A percentile compares a stretch with the other conserved stretches of the same genome.
Evolutionary conservation across 2,797 vertebrate species (phyloP).

Genomic region (Zenarchopterus dispar): DNA sequence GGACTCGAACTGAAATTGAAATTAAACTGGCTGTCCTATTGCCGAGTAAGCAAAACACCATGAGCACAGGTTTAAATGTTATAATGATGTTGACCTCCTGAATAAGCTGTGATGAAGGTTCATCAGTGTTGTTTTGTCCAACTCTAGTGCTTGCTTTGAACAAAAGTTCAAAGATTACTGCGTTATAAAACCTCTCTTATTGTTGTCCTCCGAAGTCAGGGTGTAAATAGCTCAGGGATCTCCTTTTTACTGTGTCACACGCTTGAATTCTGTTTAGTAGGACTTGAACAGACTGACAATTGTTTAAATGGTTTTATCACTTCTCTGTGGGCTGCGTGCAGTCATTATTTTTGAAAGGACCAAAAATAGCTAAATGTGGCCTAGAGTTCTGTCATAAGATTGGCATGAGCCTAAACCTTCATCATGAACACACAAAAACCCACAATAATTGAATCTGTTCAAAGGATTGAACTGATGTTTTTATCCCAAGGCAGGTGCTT

Average conservation of each 20-base stretch:
- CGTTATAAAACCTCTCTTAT: slow-evolving; percentile 39
- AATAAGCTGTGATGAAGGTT: background rate
- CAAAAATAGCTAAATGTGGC: background rate
- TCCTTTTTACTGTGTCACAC: slow-evolving; percentile 47
- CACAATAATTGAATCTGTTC: no score
- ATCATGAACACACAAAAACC: no score
- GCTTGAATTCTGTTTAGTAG: slow-evolving; percentile 36
- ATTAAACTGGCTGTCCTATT: no score
- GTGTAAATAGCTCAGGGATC: slow-evolving; percentile 37
- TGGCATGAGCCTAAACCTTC: slow-evolving; percentile 38
- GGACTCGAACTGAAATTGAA: no score
- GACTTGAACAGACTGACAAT: slow-evolving; percentile 59
- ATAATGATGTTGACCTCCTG: background rate
- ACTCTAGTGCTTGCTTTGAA: slow-evolving; percentile 14
- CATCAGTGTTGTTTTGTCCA: slow-evolving; percentile 6
- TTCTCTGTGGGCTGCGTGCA: slow-evolving; percentile 37
- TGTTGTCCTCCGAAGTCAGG: slow-evolving; percentile 35
- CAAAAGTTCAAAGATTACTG: slow-evolving; percentile 42
- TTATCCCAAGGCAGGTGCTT: slow-evolving; percentile 11
- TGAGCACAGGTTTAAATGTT: background rate
- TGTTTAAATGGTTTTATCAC: slow-evolving; percentile 55
- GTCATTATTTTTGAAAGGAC: slow-evolving; percentile 31
- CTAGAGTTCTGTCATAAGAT: slow-evolving; percentile 39
- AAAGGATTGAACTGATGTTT: no score
- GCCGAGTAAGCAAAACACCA: background rate